Percentiles rank a stretch among this genome's conserved stretches.
Evolutionary conservation across 2,888 invertebrate genomes (phyloP).

Genomic region (Tricholauxania praeusta): DNA sequence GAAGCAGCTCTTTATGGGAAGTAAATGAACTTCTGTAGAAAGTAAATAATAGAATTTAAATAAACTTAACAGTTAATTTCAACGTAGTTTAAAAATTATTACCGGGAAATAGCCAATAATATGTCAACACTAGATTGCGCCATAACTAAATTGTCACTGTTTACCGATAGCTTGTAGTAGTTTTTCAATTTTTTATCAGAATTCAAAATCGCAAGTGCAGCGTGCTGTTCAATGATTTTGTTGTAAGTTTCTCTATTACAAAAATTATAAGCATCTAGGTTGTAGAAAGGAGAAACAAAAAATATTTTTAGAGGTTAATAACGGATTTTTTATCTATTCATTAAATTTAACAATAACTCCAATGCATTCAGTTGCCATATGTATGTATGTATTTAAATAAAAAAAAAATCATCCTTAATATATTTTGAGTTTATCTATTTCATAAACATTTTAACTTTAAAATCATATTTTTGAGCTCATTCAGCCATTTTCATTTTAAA

Average conservation of each 20-base stretch:
- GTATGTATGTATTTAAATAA: too few relatives aligned
- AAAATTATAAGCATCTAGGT: conserved; percentile 39
- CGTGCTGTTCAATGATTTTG: conserved; percentile 46
- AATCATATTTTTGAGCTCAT: too few relatives aligned
- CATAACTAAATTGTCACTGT: conserved; percentile 42
- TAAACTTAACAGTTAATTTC: not conserved
- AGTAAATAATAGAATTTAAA: not conserved
- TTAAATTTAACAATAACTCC: too few relatives aligned
- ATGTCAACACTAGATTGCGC: conserved; percentile 52
- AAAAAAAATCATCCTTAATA: too few relatives aligned
- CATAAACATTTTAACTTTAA: too few relatives aligned
- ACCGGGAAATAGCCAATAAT: conserved; percentile 51
- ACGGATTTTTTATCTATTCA: too few relatives aligned
- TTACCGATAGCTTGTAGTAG: conserved; percentile 44
- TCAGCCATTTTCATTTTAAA: too few relatives aligned
- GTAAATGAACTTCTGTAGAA: conserved; percentile 44
- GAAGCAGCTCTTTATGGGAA: conserved; percentile 25
- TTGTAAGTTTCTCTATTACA: conserved; percentile 41
- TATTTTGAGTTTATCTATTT: too few relatives aligned
- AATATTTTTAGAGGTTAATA: too few relatives aligned
- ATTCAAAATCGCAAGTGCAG: conserved; percentile 42
- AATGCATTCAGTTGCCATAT: too few relatives aligned
- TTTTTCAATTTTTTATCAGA: conserved; percentile 34
- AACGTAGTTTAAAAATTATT: not conserved
- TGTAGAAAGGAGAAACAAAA: not conserved